Evolutionary conservation across 2,888 invertebrate species (phyloP).

Genomic region (Alsophila aescularia): DNA sequence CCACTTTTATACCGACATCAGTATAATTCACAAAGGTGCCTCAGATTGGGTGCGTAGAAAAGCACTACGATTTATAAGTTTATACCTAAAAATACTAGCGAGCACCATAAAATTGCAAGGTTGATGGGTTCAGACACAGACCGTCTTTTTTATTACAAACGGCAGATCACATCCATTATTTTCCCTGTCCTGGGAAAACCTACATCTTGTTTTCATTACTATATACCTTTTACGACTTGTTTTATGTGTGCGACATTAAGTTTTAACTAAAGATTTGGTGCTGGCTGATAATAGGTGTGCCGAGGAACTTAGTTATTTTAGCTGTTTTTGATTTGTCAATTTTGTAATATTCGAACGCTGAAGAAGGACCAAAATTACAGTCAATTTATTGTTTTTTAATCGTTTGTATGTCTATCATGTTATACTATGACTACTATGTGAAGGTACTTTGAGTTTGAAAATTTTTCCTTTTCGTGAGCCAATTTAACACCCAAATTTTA

Average conservation of each 20-base stretch:
- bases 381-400: too few species aligned
- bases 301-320: neutral
- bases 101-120: slow-evolving; percentile 12
- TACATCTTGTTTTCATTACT: slow-evolving; percentile 34
- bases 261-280: slow-evolving; percentile 37
- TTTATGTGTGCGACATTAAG: slow-evolving; percentile 39
- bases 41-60: too few species aligned
- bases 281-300: slow-evolving; percentile 12
- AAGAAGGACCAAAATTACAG: too few species aligned
- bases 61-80: too few species aligned
- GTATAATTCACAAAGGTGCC: too few species aligned
- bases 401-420: too few species aligned
- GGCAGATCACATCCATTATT: slow-evolving; percentile 16
- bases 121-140: neutral
- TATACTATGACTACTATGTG: too few species aligned
- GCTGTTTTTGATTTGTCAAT: neutral
- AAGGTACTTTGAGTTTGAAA: too few species aligned
- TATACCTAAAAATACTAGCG: neutral
- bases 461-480: too few species aligned
- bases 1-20: too few species aligned
- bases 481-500: too few species aligned
- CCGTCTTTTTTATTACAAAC: slow-evolving; percentile 4
- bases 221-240: slow-evolving; percentile 38
- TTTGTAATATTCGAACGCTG: neutral
- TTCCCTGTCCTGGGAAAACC: slow-evolving; percentile 24